Conservation (phyloP, 2,888 invertebrate genomes). For the Laothoe populi region DNA sequence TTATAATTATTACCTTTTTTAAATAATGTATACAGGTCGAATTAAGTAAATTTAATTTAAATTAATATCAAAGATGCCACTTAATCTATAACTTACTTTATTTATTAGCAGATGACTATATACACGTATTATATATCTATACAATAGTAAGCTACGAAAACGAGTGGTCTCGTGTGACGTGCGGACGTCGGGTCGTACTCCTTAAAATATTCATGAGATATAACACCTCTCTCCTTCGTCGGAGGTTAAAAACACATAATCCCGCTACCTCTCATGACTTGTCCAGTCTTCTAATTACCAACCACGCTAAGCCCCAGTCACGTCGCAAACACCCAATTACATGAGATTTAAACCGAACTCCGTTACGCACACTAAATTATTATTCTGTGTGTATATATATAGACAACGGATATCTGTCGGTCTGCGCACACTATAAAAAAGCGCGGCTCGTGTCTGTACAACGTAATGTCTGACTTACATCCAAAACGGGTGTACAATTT, state of each 20-base stretch:
- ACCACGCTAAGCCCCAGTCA: slow-evolving; percentile 2
- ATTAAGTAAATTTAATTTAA: too few relatives aligned
- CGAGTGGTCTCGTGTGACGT: too few relatives aligned
- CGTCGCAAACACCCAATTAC: slow-evolving; percentile 28
- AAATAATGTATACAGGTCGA: too few relatives aligned
- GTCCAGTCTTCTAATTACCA: slow-evolving; percentile 11
- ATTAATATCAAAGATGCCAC: too few relatives aligned
- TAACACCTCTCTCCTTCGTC: too few relatives aligned
- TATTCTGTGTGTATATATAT: slow-evolving; percentile 23
- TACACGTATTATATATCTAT: too few relatives aligned
- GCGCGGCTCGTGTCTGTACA: slow-evolving; percentile 14
- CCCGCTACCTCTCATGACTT: not conserved
- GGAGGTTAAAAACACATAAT: not conserved
- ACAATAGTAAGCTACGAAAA: too few relatives aligned
- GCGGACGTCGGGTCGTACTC: too few relatives aligned
- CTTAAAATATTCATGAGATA: too few relatives aligned
- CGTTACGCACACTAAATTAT: slow-evolving; percentile 26
- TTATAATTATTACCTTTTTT: too few relatives aligned
- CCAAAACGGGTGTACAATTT: slow-evolving; percentile 3
- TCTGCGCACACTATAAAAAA: slow-evolving; percentile 17
- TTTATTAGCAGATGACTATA: too few relatives aligned
- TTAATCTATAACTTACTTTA: too few relatives aligned
- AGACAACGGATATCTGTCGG: slow-evolving; percentile 23
- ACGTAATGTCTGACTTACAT: slow-evolving; percentile 6
- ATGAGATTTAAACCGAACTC: slow-evolving; percentile 26